Evolutionary conservation across 2,797 vertebrate species (phyloP).

Genomic region (Tarsius wallacei): DNA sequence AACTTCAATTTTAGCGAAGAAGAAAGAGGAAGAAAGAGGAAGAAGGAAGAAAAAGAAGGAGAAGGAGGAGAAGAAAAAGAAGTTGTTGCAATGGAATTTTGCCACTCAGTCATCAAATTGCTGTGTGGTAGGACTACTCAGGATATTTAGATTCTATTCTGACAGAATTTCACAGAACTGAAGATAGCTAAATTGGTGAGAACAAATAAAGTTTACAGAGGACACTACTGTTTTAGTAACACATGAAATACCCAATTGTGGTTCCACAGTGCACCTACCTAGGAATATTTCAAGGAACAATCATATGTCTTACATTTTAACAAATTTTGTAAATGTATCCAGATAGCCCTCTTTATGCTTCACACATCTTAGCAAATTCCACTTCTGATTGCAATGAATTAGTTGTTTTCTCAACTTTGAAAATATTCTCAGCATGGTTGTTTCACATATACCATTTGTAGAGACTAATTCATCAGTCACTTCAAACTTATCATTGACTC

Average conservation of each 20-base stretch:
- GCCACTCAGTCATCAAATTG: background rate
- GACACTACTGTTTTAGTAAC: background rate
- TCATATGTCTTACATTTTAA: background rate
- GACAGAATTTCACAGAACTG: background rate
- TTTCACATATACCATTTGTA: background rate
- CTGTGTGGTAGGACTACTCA: background rate
- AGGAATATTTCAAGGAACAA: background rate
- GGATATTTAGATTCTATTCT: background rate
- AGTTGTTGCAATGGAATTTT: background rate
- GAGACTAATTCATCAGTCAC: background rate
- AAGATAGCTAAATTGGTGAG: background rate
- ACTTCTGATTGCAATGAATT: background rate
- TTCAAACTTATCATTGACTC: background rate
- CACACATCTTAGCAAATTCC: background rate
- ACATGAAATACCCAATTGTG: background rate
- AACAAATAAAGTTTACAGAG: background rate
- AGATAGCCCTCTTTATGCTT: background rate
- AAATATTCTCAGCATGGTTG: background rate
- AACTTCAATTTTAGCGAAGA: background rate
- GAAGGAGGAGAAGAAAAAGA: too few relatives aligned
- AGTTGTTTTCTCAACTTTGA: background rate
- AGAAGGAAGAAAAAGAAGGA: too few relatives aligned
- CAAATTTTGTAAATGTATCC: background rate
- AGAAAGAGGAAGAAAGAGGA: too few relatives aligned
- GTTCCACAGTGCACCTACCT: background rate